Conservation (phyloP, 2,888 invertebrate species). For the Scelioninae gen. 1 region DNA sequence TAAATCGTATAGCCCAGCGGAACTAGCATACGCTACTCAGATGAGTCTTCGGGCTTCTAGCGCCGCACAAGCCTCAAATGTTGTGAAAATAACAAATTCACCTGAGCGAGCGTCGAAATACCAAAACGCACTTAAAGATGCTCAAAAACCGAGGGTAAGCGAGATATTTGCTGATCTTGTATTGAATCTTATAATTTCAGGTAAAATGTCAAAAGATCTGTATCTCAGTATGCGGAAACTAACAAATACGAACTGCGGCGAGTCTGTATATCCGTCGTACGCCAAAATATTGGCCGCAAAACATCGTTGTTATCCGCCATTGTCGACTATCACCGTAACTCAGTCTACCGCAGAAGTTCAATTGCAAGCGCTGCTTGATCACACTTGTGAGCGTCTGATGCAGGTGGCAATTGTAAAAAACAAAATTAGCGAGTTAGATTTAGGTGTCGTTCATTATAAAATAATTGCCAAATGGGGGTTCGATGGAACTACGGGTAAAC, state of each 20-base stretch:
- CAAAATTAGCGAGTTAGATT: not conserved
- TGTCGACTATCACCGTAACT: conserved; percentile 3
- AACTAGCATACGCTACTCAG: conserved; percentile 7
- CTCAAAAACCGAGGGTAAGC: not conserved
- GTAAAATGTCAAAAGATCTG: conserved; percentile 39
- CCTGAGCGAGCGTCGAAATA: not conserved
- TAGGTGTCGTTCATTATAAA: not conserved
- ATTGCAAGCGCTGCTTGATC: conserved; percentile 11
- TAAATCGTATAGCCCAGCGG: not conserved
- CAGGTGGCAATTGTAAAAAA: not conserved
- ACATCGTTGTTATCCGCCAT: conserved; percentile 11
- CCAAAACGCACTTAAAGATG: not conserved
- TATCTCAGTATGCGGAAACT: conserved; percentile 30
- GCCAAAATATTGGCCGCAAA: not conserved
- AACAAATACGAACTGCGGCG: conserved; percentile 27
- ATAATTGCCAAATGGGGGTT: conserved; percentile 7
- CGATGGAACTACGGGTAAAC: conserved; percentile 8
- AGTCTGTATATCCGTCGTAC: conserved; percentile 16
- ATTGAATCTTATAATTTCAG: conserved; percentile 2
- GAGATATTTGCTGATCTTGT: not conserved
- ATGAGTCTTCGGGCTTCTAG: not conserved
- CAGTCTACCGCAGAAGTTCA: conserved; percentile 15
- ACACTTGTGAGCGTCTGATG: conserved; percentile 5
- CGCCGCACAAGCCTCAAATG: not conserved
- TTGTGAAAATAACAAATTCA: not conserved